Evolutionary conservation across 2,113 vertebrate genomes (phyloP).

Genomic region (Theristicus caerulescens): DNA sequence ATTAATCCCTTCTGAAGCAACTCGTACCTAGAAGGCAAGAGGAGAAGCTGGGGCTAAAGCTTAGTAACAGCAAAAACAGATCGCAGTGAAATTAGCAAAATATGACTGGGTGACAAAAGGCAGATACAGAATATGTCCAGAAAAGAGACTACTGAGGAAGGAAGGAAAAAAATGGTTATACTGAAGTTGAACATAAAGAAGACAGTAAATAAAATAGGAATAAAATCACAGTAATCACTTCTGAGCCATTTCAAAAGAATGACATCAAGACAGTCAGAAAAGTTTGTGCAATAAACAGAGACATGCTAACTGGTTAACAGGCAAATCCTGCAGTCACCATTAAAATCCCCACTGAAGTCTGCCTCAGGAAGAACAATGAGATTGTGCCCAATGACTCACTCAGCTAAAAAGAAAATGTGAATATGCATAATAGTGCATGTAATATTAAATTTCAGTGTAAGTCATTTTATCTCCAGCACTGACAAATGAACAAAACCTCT

Average conservation of each 20-base stretch:
- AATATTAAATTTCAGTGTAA: not conserved
- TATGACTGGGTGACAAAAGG: not conserved
- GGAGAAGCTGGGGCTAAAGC: not conserved
- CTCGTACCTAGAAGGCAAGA: conserved; percentile 80
- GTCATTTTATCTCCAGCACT: not conserved
- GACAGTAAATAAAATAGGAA: not conserved
- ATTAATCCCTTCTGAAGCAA: conserved; percentile 93
- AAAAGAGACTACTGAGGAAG: not conserved
- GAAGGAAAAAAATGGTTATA: not conserved
- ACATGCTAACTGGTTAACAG: not conserved
- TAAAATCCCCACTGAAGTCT: not conserved
- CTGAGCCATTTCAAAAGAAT: not conserved
- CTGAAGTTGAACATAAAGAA: not conserved
- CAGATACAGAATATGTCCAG: not conserved
- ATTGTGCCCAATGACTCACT: not conserved
- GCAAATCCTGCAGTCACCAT: not conserved
- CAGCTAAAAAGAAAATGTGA: not conserved
- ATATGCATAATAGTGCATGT: not conserved
- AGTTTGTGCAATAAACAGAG: not conserved
- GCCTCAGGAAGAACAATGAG: not conserved
- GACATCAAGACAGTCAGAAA: not conserved
- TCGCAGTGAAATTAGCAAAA: not conserved
- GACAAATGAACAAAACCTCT: not conserved
- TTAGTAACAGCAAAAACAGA: not conserved
- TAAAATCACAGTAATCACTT: not conserved